A percentile compares a stretch with the other conserved stretches of the same genome.
Conservation (phyloP, 2,888 invertebrate species). For the Pediacus dermestoides region DNA sequence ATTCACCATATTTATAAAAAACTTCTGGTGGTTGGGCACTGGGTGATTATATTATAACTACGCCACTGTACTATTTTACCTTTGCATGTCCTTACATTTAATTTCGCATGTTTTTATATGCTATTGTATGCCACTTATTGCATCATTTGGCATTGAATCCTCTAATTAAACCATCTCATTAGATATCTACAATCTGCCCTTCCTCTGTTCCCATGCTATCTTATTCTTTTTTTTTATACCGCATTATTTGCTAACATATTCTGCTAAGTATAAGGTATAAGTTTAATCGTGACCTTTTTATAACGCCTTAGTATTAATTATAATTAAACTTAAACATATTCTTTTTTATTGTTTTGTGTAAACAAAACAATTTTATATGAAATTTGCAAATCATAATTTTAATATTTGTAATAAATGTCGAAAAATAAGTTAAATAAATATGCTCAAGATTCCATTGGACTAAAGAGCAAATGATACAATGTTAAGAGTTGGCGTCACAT, state of each 20-base stretch:
- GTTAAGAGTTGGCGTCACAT: too few relatives aligned
- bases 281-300: slow-evolving; percentile 11
- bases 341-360: too few relatives aligned
- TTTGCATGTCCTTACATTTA: slow-evolving; percentile 28
- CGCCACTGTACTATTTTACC: slow-evolving; percentile 40
- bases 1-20: too few relatives aligned
- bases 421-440: too few relatives aligned
- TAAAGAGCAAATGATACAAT: too few relatives aligned
- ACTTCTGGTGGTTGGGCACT: too few relatives aligned
- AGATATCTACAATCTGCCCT: slow-evolving; percentile 42
- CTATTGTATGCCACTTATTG: slow-evolving; percentile 36
- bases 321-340: too few relatives aligned
- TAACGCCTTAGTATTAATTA: slow-evolving; percentile 4
- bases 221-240: slow-evolving; percentile 17
- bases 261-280: slow-evolving; percentile 10
- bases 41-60: too few relatives aligned
- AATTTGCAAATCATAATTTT: too few relatives aligned
- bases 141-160: slow-evolving; percentile 48
- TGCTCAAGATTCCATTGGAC: too few relatives aligned
- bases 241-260: slow-evolving; percentile 7
- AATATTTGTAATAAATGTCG: too few relatives aligned
- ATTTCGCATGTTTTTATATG: slow-evolving; percentile 35
- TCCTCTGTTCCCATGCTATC: slow-evolving; percentile 40
- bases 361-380: too few relatives aligned
- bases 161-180: slow-evolving; percentile 42